Evolutionary conservation across 2,113 vertebrate genomes (phyloP), one percentile per base, ranked within the genome.

Genomic region (Tragelaphus strepsiceros): DNA sequence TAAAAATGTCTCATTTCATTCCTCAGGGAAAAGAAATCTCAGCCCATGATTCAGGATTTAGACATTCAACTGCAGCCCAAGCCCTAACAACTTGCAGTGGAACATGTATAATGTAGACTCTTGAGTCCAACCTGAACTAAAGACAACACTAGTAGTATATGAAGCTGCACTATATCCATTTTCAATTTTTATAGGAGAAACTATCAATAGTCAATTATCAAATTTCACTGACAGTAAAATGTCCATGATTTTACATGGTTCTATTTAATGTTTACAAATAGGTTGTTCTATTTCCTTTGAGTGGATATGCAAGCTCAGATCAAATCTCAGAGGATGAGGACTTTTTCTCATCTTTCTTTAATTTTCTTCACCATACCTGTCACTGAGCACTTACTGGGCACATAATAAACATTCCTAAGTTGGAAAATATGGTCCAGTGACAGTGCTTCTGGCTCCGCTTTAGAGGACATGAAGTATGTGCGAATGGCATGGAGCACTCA

Each of bases 41-140:
- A 28, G 96, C 43, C 88, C 58, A 35, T 95, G 95, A 97, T 95
- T 97, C 94, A 91, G 58, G 77, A n/a, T 17, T 67, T 2, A 85
- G 89, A 85, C 77, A 59, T 94, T 56, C 12, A 22, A n/a, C 43
- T 97, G 5, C 3, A 96, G 81, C 58, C 74, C 32, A 35, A 82
- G 88, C 32, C 30, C 62, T 74, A 32, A 19, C 32, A 71, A 78
- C 28, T 17, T 24, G 11, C 32, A 67, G 78, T 0, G 32, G 49
- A 78, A 22, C 4, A 10, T 24, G 30, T 82, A 51, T 89, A 51
- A 46, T 2, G n/a, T 1, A 56, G 83, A 1, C 24, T 81, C 28
- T 74, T 49, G 4, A n/a, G n/a, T 2, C 28, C 32, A 15, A 28
- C 39, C 30, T 46, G 21, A 81, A 64, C 4, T 14, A 39, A 51